These are phyloP conservation scores for Idaea dimidiata DNA, from an alignment of 2,888 invertebrate genomes.

Conservation along the genomic window DNA sequence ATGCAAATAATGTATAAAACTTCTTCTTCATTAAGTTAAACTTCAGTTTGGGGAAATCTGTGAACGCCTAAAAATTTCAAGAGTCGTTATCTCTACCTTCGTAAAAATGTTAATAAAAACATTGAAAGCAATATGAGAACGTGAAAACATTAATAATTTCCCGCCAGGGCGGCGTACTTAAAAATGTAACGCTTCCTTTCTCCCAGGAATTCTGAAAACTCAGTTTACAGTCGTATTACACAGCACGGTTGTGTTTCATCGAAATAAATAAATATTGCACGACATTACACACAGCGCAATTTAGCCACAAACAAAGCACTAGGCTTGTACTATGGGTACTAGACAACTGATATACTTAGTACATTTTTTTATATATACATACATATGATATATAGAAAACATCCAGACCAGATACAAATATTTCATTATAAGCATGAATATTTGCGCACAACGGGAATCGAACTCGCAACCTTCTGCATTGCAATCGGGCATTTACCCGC, in stretches of 20 bases:
- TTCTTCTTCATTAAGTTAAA: not conserved
- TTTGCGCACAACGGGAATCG: no score
- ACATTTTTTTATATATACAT: no score
- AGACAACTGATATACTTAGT: no score
- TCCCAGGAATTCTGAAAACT: constrained; percentile 9
- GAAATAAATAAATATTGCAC: no score
- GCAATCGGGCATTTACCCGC: no score
- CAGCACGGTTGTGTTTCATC: constrained; percentile 11
- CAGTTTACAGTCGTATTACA: constrained; percentile 14
- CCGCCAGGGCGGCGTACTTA: not conserved
- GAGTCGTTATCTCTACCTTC: not conserved
- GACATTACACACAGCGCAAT: no score
- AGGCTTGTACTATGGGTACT: no score
- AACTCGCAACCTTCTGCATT: no score
- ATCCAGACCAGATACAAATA: no score
- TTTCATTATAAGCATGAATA: no score
- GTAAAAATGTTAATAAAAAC: not conserved
- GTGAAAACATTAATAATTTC: constrained; percentile 3
- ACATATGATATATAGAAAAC: no score
- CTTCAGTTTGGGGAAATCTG: not conserved
- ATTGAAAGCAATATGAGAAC: not conserved
- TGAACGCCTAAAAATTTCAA: not conserved
- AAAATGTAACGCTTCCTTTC: constrained; percentile 3
- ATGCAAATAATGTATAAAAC: not conserved
- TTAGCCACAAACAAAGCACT: no score